Conservation (phyloP, 2,888 invertebrate species). For the Thecophora atra region DNA sequence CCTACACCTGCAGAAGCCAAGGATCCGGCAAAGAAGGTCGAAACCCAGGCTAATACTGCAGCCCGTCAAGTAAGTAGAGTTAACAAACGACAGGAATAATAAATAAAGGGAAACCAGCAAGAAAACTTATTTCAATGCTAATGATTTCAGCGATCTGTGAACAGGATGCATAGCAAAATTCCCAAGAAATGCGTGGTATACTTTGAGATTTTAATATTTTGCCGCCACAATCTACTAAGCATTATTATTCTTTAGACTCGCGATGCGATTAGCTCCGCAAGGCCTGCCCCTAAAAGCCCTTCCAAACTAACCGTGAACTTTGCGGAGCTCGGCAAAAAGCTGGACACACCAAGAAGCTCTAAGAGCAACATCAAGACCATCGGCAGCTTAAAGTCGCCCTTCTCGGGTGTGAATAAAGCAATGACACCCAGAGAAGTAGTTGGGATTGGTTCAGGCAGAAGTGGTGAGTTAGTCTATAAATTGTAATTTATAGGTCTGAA, state of each 20-base stretch:
- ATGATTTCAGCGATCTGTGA: too few species aligned
- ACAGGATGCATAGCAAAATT: constrained; percentile 37
- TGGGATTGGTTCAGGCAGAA: constrained; percentile 32
- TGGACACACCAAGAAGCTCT: constrained; percentile 32
- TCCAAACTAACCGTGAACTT: constrained; percentile 40
- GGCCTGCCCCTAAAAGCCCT: constrained; percentile 31
- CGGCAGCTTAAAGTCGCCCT: constrained; percentile 23
- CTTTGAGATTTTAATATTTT: neutral
- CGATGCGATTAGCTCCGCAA: too few species aligned
- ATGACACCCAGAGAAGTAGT: neutral
- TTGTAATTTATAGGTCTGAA: neutral
- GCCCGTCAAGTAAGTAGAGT: neutral
- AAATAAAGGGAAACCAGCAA: too few species aligned
- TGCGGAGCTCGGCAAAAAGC: constrained; percentile 36
- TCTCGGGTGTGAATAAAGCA: constrained; percentile 5
- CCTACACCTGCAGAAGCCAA: neutral
- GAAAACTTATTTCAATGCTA: too few species aligned
- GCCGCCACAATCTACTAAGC: neutral
- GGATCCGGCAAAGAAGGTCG: neutral
- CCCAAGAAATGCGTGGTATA: constrained; percentile 42
- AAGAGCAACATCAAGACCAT: constrained; percentile 35
- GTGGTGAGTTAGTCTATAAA: constrained; percentile 34
- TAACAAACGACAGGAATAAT: neutral
- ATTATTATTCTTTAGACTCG: constrained; percentile 11
- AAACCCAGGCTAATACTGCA: neutral